Base-by-base conservation (phyloP, 2,113 vertebrate genomes). In the Stomatorhinus ivindoensis region DNA sequence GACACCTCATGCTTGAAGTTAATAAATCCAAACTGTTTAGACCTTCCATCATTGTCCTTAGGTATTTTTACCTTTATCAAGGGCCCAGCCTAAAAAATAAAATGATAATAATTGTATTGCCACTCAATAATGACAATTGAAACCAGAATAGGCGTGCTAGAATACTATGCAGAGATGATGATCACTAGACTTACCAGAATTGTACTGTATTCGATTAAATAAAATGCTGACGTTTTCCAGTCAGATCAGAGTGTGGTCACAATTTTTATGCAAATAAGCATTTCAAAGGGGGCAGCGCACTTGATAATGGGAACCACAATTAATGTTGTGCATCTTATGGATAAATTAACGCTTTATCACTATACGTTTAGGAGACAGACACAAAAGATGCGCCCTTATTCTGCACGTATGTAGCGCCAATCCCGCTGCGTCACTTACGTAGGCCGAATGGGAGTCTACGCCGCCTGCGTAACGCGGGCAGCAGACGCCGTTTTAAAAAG, bases 1-100 rank as follows among this genome's bases (percentile, higher is more conserved):
- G 98, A 99, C 73, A 96, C 97, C 76, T 99, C 98, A 8, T 99
- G 97, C 69, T 98, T 99, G 93, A 97, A 99, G 3, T 97, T 97
- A n/a, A 98, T 97, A 88, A 99, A 99, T 0, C 98, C 98, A 91
- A 98, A 99, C 0, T 96, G 96, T 91, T 99, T 99, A 89, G 96
- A 95, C 88, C 97, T 97, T 4, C 98, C 98, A 24, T 99, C 98
- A 0, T 93, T 89, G 91, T 99, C 97, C 94, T 97, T 98, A 0
- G 98, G 98, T 35, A 99, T 99, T 93, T 98, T 99, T 3, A 98
- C 98, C 91, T 94, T 98, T 88, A 97, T 91, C n/a, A 99, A 95
- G 39, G 98, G 98, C 0, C 98, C 98, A 7, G 97, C 98, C 98
- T 99, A 95, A 35, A 89, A 88, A 82, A 3, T 39, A 65, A 39